Conservation (phyloP, 2,888 invertebrate genomes). For the Embidobia sp. region DNA sequence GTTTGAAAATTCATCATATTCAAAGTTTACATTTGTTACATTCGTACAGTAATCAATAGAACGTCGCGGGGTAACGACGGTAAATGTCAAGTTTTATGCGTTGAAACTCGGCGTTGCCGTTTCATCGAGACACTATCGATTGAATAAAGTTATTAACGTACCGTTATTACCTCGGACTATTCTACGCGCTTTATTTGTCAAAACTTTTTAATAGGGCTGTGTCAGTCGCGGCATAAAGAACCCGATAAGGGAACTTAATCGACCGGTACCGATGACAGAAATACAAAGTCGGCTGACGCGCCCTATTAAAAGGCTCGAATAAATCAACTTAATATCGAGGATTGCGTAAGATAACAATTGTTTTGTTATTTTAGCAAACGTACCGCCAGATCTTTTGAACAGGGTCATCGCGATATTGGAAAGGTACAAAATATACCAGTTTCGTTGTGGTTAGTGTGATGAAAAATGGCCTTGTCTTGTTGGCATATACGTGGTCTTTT, state of each 20-base stretch:
- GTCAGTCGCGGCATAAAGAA: not conserved
- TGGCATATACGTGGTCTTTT: constrained; percentile 72
- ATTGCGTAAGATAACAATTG: constrained; percentile 44
- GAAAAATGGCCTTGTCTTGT: constrained; percentile 67
- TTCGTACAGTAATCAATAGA: constrained; percentile 45
- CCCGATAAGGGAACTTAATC: not conserved
- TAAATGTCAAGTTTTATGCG: constrained; percentile 14
- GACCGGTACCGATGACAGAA: too few relatives aligned
- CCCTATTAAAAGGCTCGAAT: constrained; percentile 15
- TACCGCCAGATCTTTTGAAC: constrained; percentile 40
- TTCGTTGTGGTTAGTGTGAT: constrained; percentile 62
- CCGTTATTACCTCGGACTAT: constrained; percentile 43
- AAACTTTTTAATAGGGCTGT: constrained; percentile 20
- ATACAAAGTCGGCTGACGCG: too few relatives aligned
- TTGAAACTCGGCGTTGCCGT: constrained; percentile 15
- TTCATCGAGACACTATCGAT: constrained; percentile 22
- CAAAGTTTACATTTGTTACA: constrained; percentile 37
- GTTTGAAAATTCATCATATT: constrained; percentile 45
- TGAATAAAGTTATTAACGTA: constrained; percentile 17
- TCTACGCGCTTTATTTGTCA: constrained; percentile 23
- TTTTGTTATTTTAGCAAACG: constrained; percentile 43
- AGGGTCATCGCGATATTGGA: constrained; percentile 51
- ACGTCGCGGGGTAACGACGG: constrained; percentile 31
- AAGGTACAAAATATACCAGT: constrained; percentile 64
- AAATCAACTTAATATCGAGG: constrained; percentile 27